Evolutionary conservation across 2,113 vertebrate species (phyloP).

Genomic region (Platycercus adscitus): DNA sequence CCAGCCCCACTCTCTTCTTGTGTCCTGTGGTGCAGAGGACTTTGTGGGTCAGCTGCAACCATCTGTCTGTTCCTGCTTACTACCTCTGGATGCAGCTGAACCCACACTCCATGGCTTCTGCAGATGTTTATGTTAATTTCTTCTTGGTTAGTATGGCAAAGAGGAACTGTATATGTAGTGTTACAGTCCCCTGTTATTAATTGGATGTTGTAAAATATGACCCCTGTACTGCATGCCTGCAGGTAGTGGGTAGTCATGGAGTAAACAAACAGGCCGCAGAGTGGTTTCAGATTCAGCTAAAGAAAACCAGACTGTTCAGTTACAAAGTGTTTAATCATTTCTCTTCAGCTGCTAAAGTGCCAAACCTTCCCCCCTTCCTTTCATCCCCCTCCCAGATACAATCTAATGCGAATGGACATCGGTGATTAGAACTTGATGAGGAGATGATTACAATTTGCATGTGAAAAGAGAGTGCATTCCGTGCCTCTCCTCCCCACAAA

Average conservation of each 20-base stretch:
- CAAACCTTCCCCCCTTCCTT: not conserved
- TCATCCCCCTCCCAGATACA: not conserved
- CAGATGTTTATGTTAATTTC: not conserved
- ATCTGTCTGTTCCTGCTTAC: not conserved
- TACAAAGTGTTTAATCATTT: not conserved
- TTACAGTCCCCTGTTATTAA: not conserved
- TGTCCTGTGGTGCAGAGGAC: not conserved
- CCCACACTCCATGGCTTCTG: not conserved
- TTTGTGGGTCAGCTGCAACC: not conserved
- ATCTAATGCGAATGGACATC: not conserved
- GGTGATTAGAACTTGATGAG: not conserved
- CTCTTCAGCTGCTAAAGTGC: not conserved
- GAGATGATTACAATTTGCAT: not conserved
- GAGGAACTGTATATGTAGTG: not conserved
- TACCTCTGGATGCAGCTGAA: not conserved
- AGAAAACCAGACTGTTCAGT: not conserved
- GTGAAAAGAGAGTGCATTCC: not conserved
- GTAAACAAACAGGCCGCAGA: not conserved
- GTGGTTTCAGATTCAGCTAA: not conserved
- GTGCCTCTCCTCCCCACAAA: not conserved
- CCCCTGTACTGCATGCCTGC: accelerated
- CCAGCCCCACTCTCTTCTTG: not conserved
- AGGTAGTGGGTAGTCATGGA: not conserved
- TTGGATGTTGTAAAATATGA: not conserved
- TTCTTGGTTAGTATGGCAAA: not conserved